phyloP scores from a whole-genome alignment of 2,888 invertebrate species.

The Taenaris catops region DNA sequence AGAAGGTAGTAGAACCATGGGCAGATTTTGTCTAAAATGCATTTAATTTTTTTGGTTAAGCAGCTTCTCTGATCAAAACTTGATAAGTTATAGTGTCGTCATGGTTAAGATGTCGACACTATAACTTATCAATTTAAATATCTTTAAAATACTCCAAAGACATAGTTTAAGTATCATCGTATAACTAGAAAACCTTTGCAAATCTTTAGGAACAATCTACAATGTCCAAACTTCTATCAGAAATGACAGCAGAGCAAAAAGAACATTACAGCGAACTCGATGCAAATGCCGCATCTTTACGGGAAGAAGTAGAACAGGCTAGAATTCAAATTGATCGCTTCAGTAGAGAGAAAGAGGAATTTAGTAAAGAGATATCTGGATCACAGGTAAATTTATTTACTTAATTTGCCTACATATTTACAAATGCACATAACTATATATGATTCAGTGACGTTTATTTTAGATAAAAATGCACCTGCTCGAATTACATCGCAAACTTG shows the following conservation, averaged over 20 bases:
- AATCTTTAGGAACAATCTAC: constrained; percentile 82
- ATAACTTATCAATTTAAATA: too few relatives aligned
- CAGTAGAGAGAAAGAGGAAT: constrained; percentile 81
- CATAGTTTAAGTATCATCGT: too few relatives aligned
- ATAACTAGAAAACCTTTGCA: too few relatives aligned
- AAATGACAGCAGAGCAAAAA: constrained; percentile 82
- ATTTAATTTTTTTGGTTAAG: neutral
- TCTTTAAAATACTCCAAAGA: too few relatives aligned
- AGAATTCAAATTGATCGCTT: constrained; percentile 83
- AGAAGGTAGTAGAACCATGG: constrained; percentile 80
- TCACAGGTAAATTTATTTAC: constrained; percentile 81
- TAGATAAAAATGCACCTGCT: constrained; percentile 68
- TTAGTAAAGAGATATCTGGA: constrained; percentile 83
- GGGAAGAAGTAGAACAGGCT: constrained; percentile 76
- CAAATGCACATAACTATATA: too few relatives aligned
- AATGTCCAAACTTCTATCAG: constrained; percentile 81
- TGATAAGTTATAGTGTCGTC: too few relatives aligned
- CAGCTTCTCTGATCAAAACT: too few relatives aligned
- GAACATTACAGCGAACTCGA: constrained; percentile 73
- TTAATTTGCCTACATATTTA: too few relatives aligned
- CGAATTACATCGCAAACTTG: constrained; percentile 57
- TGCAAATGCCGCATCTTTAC: constrained; percentile 63
- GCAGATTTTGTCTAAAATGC: neutral
- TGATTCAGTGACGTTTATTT: too few relatives aligned
- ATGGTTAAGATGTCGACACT: too few relatives aligned